phyloP scores from a whole-genome alignment of 2,888 invertebrate species.

The Lacanobia wlatinum region DNA sequence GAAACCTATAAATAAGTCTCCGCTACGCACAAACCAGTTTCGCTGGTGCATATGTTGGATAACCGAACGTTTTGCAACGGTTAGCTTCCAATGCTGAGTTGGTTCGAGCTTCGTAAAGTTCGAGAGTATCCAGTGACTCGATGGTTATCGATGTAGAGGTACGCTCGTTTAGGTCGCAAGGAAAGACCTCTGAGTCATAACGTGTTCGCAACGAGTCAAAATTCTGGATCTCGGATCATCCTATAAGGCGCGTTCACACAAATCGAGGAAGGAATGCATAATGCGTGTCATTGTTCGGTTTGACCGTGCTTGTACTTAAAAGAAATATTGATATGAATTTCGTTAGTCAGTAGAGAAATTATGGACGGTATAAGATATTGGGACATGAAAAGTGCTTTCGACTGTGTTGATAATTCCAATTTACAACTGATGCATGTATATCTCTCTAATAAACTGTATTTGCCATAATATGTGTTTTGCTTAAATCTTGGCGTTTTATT shows the following conservation, averaged over 20 bases:
- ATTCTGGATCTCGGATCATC: constrained; percentile 49
- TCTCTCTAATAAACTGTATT: not conserved
- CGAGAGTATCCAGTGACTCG: not conserved
- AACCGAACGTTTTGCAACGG: constrained; percentile 22
- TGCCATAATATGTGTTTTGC: not conserved
- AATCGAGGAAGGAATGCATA: not conserved
- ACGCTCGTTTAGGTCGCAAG: constrained; percentile 13
- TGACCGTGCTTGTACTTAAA: not conserved
- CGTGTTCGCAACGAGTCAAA: constrained; percentile 54
- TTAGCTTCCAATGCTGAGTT: constrained; percentile 39
- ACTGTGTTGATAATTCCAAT: not conserved
- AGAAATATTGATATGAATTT: not conserved
- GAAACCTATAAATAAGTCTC: constrained; percentile 63
- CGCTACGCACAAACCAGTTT: constrained; percentile 62
- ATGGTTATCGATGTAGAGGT: constrained; percentile 22
- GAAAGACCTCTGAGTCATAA: constrained; percentile 66
- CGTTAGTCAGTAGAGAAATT: not conserved
- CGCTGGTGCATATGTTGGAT: constrained; percentile 34
- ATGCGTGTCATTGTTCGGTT: not conserved
- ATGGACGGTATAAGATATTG: not conserved
- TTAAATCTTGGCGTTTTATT: too few species aligned
- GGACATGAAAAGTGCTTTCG: not conserved
- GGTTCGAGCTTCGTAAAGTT: not conserved
- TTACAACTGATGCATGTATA: not conserved
- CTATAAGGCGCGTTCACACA: constrained; percentile 44